These are phyloP conservation scores for Babyrousa celebensis DNA, from an alignment of 2,797 vertebrate species.

Conservation along the genomic window DNA sequence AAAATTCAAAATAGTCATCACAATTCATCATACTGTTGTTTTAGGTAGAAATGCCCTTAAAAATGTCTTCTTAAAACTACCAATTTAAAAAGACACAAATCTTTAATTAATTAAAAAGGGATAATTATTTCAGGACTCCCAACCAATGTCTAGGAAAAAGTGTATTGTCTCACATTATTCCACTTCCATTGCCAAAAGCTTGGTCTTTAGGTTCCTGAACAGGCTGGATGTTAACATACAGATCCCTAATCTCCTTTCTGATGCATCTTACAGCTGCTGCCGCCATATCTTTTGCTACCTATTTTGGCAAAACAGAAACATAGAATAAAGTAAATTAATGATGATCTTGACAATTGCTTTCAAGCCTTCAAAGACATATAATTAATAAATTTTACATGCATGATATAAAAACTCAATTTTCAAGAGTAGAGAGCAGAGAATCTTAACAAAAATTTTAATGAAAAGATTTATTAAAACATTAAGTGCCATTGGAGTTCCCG, in stretches of 20 bases:
- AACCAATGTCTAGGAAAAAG: conserved; percentile 13
- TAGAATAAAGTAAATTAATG: conserved; percentile 21
- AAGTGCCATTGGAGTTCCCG: background rate
- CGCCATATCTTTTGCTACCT: conserved; percentile 99
- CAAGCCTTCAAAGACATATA: conserved; percentile 68
- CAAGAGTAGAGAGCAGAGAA: background rate
- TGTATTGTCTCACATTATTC: conserved; percentile 95
- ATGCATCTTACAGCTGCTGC: conserved; percentile 96
- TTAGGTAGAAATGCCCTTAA: conserved; percentile 22
- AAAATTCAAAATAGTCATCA: conserved; percentile 25
- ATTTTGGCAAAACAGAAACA: conserved; percentile 73
- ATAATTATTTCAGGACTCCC: background rate
- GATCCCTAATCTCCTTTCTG: conserved; percentile 96
- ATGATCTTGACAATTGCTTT: conserved; percentile 58
- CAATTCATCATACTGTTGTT: background rate
- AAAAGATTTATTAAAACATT: conserved; percentile 53
- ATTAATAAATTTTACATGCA: background rate
- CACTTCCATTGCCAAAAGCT: conserved; percentile 96
- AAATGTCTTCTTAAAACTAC: conserved; percentile 32
- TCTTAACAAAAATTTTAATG: conserved; percentile 43
- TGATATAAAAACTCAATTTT: conserved; percentile 45
- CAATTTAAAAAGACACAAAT: background rate
- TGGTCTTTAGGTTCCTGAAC: conserved; percentile 95
- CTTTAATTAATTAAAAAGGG: conserved; percentile 18
- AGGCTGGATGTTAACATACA: conserved; percentile 96